Base-by-base conservation (phyloP, 2,888 invertebrate species). In the Latrodectus hesperus region DNA sequence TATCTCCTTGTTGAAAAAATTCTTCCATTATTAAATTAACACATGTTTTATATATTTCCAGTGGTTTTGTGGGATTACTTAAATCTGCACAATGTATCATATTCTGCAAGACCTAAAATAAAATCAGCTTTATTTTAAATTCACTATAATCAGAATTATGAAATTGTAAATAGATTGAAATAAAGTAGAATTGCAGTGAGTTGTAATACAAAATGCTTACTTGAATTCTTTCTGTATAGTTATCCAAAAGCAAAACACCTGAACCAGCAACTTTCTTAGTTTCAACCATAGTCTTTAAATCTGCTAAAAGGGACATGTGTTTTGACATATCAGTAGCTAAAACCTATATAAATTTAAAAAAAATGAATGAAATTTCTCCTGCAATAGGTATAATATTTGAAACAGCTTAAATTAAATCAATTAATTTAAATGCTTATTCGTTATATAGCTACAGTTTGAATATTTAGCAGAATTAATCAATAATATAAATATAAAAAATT, bases 251-350 rank as follows among this genome's bases (percentile, higher is more conserved):
- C 81, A 99, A 94, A 68, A 99, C 98, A 55, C 98, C 98, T 82
- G 98, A 98, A 49, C 94, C 97, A 91, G 94, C 94, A 71, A 98
- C 99, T 93, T 99, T 99, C 93, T 99, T 99, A 52, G 99, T 99
- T 93, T 99, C 99, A 77, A 99, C 99, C 99, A 99, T 99, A 51
- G 99, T 99, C 93, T 99, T 99, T 90, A 99, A 94, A 93, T 99
- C 99, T 87, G 99, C 99, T 91, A 99, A 94, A 89, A 99, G 94
- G 92, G 96, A 98, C 99, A 99, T 99, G 93, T 99, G 99, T 93
- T 99, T 99, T 74, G 98, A 98, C 99, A 99, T 99, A 93, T 99
- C 99, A 78, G 99, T 99, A 90, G 99, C 99, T 91, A 99, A 94
- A 90, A 99, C 93, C 93, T 92, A 87, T 9, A 90, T 89, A 12